phyloP scores from a whole-genome alignment of 2,113 vertebrate genomes.

The Pangasianodon hypophthalmus region DNA sequence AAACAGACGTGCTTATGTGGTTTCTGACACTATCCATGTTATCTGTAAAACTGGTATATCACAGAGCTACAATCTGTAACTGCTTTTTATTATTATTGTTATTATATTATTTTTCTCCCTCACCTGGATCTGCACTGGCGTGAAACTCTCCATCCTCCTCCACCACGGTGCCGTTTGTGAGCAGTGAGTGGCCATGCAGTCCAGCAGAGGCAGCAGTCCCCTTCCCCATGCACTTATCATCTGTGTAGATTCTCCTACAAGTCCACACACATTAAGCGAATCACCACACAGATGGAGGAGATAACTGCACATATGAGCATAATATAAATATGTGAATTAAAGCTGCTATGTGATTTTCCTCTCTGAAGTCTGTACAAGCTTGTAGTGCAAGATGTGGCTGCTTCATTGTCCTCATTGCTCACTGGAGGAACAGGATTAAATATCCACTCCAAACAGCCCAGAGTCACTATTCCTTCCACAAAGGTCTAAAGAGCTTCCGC shows the following conservation, averaged over 20 bases:
- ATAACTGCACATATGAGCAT: neutral
- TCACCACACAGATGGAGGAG: neutral
- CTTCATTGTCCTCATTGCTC: neutral
- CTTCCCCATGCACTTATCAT: slow-evolving; percentile 59
- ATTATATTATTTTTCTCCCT: slow-evolving; percentile 1
- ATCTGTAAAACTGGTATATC: neutral
- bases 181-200: slow-evolving; percentile 8
- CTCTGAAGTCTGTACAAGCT: neutral
- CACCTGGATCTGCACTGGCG: slow-evolving; percentile 61
- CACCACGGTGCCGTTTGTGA: neutral
- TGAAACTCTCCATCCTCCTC: slow-evolving; percentile 42
- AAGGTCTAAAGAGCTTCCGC: neutral
- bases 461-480: neutral
- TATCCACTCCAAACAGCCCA: neutral
- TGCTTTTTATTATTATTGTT: neutral
- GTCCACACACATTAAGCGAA: neutral
- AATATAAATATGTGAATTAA: neutral
- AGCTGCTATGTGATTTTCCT: neutral
- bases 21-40: neutral
- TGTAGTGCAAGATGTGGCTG: neutral
- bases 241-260: slow-evolving; percentile 70
- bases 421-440: neutral
- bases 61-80: neutral
- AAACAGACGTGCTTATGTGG: neutral
- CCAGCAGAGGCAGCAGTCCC: neutral